phyloP scores from a whole-genome alignment of 2,888 invertebrate genomes.

The Chymomyza procnemis region DNA sequence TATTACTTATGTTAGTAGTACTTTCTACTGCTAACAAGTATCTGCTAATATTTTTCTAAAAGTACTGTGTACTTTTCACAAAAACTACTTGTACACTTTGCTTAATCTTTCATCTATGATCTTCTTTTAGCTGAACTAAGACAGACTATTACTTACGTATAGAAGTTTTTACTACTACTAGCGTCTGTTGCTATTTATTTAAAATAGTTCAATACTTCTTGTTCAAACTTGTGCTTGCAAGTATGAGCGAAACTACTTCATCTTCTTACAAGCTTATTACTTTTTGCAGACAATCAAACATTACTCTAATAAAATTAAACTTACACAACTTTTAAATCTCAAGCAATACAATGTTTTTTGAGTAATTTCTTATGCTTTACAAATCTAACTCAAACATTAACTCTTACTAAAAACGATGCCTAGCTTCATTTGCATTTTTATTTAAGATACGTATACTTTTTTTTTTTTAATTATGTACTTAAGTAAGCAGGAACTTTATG shows the following conservation, averaged over 20 bases:
- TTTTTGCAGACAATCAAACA: constrained; percentile 13
- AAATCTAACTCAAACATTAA: not conserved
- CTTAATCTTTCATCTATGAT: no score
- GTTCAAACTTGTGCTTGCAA: not conserved
- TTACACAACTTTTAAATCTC: not conserved
- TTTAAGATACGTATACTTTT: not conserved
- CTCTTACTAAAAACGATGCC: not conserved
- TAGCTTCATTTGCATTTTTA: not conserved
- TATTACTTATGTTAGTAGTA: no score
- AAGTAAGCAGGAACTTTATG: not conserved
- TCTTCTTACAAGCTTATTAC: not conserved
- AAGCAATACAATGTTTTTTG: not conserved
- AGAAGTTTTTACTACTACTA: constrained; percentile 1
- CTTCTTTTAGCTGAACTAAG: no score
- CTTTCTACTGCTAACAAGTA: no score
- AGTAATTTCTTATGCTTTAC: not conserved
- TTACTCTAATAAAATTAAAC: not conserved
- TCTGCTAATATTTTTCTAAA: no score
- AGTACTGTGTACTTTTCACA: no score
- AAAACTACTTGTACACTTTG: no score
- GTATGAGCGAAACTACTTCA: constrained; percentile 2
- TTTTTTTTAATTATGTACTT: not conserved
- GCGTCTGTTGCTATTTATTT: constrained; percentile 22
- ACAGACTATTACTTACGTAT: no score
- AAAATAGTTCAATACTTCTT: constrained; percentile 15